Evolutionary conservation across 2,113 vertebrate species (phyloP).

Genomic region (Oreochromis aureus): DNA sequence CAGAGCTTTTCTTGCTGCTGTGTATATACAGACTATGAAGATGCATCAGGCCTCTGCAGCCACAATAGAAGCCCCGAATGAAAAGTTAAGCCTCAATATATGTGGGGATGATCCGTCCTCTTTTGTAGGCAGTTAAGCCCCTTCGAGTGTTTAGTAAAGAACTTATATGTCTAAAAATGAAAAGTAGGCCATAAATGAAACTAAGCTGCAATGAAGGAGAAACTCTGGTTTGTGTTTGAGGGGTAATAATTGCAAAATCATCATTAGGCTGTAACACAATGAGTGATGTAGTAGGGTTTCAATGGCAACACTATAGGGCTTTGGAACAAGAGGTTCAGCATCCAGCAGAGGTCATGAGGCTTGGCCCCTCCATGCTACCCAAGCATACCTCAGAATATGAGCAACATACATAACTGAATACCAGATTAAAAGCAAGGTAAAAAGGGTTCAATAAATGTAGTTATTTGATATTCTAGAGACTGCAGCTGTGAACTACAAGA

Average conservation of each 20-base stretch:
- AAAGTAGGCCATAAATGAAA: accelerated
- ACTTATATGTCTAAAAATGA: background rate
- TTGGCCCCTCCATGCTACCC: accelerated
- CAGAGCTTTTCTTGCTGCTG: background rate
- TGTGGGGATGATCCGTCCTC: background rate
- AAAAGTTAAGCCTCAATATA: background rate
- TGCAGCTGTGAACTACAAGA: accelerated
- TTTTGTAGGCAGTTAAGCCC: background rate
- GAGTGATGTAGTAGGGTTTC: background rate
- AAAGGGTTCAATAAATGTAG: accelerated
- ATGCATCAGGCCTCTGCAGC: background rate
- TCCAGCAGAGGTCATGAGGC: background rate
- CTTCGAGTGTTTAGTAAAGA: background rate
- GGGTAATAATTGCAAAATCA: accelerated
- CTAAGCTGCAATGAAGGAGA: background rate
- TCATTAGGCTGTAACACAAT: background rate
- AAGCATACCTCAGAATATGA: background rate
- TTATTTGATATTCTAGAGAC: background rate
- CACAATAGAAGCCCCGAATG: accelerated
- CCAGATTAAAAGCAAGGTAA: background rate
- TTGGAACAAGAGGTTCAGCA: accelerated
- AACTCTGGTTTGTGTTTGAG: background rate
- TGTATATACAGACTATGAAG: background rate
- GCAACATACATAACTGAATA: background rate
- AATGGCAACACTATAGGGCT: background rate